Percentiles rank a stretch among this genome's conserved stretches.
phyloP scores from a whole-genome alignment of 2,888 invertebrate species.

The Aporophyla lueneburgensis region DNA sequence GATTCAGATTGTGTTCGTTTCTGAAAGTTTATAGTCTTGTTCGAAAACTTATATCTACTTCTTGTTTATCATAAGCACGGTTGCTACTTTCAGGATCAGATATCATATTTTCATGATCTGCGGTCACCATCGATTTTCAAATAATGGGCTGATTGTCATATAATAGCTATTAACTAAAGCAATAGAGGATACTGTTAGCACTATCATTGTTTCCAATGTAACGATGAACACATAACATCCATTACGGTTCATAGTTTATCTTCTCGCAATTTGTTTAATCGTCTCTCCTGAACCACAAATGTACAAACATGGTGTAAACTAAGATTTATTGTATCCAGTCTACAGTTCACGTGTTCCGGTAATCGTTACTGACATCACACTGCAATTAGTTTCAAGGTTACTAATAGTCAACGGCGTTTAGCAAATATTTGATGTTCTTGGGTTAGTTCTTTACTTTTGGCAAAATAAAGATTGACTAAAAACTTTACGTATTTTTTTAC shows the following conservation, averaged over 20 bases:
- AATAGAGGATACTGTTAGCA: too few species aligned
- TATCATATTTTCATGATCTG: neutral
- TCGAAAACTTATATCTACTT: neutral
- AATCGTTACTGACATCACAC: constrained; percentile 22
- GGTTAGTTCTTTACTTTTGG: neutral
- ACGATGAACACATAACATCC: neutral
- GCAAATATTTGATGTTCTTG: neutral
- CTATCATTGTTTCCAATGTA: constrained; percentile 9
- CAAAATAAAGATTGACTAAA: neutral
- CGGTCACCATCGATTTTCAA: neutral
- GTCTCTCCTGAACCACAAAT: constrained; percentile 2
- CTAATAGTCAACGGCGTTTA: neutral
- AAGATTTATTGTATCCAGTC: constrained; percentile 39
- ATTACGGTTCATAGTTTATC: constrained; percentile 24
- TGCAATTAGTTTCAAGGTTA: constrained; percentile 50
- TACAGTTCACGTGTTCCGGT: constrained; percentile 23
- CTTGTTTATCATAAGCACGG: neutral
- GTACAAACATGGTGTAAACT: constrained; percentile 22
- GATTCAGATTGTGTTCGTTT: neutral
- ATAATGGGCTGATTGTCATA: neutral
- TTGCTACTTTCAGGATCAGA: neutral
- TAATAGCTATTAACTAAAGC: neutral
- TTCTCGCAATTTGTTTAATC: constrained; percentile 28
- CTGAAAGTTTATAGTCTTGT: neutral
- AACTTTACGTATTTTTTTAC: neutral